Evolutionary conservation across 2,888 invertebrate species (phyloP).

Genomic region (Bombyx huttoni): DNA sequence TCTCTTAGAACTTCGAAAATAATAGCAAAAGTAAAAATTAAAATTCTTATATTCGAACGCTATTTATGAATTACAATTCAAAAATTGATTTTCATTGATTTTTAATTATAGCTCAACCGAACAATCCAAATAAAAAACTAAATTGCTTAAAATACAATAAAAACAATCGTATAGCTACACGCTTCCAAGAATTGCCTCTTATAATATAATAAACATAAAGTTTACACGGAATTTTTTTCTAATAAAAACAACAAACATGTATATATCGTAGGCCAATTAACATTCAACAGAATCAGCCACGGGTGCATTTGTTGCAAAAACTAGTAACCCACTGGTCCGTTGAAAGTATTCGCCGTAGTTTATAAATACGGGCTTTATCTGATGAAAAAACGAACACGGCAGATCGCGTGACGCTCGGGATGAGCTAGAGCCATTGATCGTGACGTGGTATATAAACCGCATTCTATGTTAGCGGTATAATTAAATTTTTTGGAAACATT

Average conservation of each 20-base stretch:
- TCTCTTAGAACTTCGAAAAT: no score
- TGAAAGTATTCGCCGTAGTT: constrained; percentile 49
- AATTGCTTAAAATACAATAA: no score
- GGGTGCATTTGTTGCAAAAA: constrained; percentile 38
- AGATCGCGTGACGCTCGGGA: constrained; percentile 49
- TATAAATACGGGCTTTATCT: constrained; percentile 56
- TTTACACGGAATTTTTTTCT: not conserved
- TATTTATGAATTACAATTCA: no score
- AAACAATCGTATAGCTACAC: not conserved
- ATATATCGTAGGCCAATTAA: not conserved
- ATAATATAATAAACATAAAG: not conserved
- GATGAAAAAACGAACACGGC: constrained; percentile 58
- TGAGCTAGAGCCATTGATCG: constrained; percentile 21
- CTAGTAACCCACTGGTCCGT: constrained; percentile 47
- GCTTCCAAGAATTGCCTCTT: not conserved
- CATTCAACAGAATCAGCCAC: not conserved
- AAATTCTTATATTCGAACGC: no score
- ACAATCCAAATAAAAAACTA: no score
- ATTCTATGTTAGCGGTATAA: not conserved
- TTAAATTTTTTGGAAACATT: not conserved
- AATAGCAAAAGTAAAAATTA: no score
- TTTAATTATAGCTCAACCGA: no score
- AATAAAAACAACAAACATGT: not conserved
- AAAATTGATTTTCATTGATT: no score
- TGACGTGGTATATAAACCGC: constrained; percentile 2